Evolutionary conservation across 2,888 invertebrate genomes (phyloP).

Genomic region (Gerosis bhagava): DNA sequence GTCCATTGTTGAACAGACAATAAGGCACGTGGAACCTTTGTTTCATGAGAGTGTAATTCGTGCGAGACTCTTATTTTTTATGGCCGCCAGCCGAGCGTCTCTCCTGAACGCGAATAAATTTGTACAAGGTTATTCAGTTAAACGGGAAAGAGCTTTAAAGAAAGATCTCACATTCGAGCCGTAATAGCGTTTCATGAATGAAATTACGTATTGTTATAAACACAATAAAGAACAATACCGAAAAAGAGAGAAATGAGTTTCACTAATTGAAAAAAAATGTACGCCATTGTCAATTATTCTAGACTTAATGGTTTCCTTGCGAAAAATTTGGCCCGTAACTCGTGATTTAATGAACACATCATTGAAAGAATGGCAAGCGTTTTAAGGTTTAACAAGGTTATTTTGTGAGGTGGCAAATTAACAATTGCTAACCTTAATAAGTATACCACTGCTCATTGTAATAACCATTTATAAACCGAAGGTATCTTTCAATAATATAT

Average conservation of each 20-base stretch:
- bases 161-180: no score
- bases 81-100: not conserved
- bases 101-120: no score
- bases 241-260: slow-evolving; percentile 9
- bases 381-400: not conserved
- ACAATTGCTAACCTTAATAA: no score
- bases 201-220: slow-evolving; percentile 14
- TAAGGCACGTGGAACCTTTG: slow-evolving; percentile 12
- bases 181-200: not conserved
- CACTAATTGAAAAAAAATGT: slow-evolving; percentile 17
- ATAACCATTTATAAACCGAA: no score
- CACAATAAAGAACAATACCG: slow-evolving; percentile 13
- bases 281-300: slow-evolving; percentile 16
- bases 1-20: slow-evolving; percentile 18
- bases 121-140: no score
- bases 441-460: no score
- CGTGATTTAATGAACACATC: slow-evolving; percentile 11
- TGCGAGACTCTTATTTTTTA: slow-evolving; percentile 4
- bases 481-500: no score
- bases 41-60: not conserved
- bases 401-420: no score
- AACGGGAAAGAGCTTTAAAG: no score
- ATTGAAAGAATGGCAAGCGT: slow-evolving; percentile 8
- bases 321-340: slow-evolving; percentile 17
- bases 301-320: slow-evolving; percentile 18